Conservation (phyloP, 2,797 vertebrate species). For the Cercopithecus diana region DNA sequence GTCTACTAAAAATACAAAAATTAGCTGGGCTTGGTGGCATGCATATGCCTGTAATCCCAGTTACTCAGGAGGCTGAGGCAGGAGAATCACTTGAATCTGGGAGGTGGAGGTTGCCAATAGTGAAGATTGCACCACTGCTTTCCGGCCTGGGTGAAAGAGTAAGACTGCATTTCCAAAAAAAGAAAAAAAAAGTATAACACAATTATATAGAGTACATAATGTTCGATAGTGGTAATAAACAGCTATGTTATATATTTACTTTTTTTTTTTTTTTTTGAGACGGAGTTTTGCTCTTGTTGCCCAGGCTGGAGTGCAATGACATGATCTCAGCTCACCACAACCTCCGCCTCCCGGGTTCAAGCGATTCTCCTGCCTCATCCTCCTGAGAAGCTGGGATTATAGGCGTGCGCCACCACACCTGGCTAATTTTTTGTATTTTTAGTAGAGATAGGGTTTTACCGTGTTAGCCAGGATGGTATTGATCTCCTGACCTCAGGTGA, state of each 20-base stretch:
- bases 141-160: neutral
- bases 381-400: no score
- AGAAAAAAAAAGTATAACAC: neutral
- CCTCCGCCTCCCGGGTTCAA: no score
- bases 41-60: neutral
- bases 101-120: neutral
- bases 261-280: no score
- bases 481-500: no score
- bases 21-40: neutral
- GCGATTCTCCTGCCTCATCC: no score
- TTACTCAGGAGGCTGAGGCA: neutral
- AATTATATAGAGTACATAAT: neutral
- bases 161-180: neutral
- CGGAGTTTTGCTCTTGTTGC: no score
- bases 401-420: no score
- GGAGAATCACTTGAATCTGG: neutral
- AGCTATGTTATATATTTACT: neutral
- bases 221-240: neutral
- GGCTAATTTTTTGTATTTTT: no score
- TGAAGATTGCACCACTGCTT: neutral
- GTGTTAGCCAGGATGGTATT: no score
- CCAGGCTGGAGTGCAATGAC: no score
- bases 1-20: neutral
- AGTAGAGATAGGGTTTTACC: no score
- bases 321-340: no score